Conservation (phyloP, 2,113 vertebrate genomes). For the Pseudolaguvia tuberculata region DNA sequence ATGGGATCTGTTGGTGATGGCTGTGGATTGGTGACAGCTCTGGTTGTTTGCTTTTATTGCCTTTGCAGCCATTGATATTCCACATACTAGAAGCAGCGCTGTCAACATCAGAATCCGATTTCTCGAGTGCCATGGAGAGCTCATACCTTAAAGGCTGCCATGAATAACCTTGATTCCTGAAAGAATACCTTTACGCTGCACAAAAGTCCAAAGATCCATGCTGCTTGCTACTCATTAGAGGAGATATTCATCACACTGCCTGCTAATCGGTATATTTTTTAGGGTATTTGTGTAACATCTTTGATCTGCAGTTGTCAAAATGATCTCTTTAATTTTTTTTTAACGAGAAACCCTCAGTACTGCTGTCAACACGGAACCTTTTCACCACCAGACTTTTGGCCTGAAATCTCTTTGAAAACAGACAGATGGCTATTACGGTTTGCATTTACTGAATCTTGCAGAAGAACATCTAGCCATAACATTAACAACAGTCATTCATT, state of each 20-base stretch:
- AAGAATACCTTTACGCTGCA: neutral
- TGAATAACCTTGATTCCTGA: constrained; percentile 45
- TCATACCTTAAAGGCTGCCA: constrained; percentile 32
- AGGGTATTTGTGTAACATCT: constrained; percentile 5
- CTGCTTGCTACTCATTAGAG: constrained; percentile 22
- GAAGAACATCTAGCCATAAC: constrained; percentile 4
- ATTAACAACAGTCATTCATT: no score
- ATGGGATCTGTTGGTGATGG: constrained; percentile 7
- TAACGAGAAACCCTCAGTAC: constrained; percentile 4
- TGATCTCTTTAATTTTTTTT: constrained; percentile 13
- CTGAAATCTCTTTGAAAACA: constrained; percentile 24
- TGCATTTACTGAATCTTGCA: neutral
- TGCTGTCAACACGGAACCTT: constrained; percentile 29
- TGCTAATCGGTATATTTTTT: constrained; percentile 27
- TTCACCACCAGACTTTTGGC: constrained; percentile 4
- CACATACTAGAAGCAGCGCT: constrained; percentile 40
- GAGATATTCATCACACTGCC: constrained; percentile 23
- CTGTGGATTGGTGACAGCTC: constrained; percentile 12
- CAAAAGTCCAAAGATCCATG: neutral
- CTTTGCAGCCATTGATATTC: constrained; percentile 32
- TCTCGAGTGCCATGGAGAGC: neutral
- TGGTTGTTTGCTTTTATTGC: neutral
- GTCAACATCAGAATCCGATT: constrained; percentile 27
- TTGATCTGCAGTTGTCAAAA: constrained; percentile 14
- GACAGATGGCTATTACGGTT: constrained; percentile 16